A percentile compares a stretch with the other conserved stretches of the same genome.
Evolutionary conservation across 2,113 vertebrate species (phyloP).

Genomic region (Microcebus tavaratra): DNA sequence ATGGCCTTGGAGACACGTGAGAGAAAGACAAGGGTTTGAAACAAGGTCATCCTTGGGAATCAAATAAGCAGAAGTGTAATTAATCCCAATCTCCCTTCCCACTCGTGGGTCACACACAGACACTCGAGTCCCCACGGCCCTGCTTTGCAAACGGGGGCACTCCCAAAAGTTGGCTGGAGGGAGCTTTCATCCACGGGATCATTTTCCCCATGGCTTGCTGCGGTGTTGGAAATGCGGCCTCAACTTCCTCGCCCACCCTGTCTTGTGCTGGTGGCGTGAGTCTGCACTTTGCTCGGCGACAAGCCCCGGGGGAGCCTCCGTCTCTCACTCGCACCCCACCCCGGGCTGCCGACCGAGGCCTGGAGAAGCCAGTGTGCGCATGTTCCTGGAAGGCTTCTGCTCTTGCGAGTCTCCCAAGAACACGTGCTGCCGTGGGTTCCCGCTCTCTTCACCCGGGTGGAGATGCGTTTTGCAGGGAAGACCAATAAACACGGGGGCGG

Average conservation of each 20-base stretch:
- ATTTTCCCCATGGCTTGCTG: rapidly evolving
- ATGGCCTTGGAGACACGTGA: neutral
- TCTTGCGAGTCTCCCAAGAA: rapidly evolving
- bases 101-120: neutral
- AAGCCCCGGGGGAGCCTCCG: neutral
- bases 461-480: neutral
- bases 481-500: neutral
- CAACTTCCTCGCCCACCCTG: rapidly evolving
- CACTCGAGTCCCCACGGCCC: neutral
- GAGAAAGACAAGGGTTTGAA: neutral
- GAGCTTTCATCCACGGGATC: rapidly evolving
- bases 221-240: neutral
- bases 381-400: neutral
- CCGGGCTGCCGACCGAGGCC: rapidly evolving
- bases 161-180: neutral
- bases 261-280: neutral
- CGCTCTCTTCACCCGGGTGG: rapidly evolving
- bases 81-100: neutral
- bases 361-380: rapidly evolving
- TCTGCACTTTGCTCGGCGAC: neutral
- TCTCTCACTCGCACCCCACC: neutral
- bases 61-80: neutral
- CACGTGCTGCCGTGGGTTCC: rapidly evolving
- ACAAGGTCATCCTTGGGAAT: neutral
- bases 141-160: neutral